Evolutionary conservation across 2,888 invertebrate species (phyloP), one percentile per base, ranked within the genome.

Genomic region (Parapristionchus giblindavisi): DNA sequence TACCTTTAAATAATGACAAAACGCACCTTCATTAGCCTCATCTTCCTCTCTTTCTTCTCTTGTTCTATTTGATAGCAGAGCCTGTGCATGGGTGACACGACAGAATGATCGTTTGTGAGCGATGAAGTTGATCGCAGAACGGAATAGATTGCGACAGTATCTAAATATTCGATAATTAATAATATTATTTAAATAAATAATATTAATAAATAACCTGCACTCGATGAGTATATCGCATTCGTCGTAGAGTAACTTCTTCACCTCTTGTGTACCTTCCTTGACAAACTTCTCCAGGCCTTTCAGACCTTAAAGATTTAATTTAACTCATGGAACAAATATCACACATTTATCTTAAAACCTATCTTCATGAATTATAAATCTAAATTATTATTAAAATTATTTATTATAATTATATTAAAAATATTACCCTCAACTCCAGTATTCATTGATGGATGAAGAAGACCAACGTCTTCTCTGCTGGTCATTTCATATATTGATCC

Each of bases 171-270:
- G 6, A 14, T 32, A 8, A 21, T 56, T 24, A 24, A 11, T 56
- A 56, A 8, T 6, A 66, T 48, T 24, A 6, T 48, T 66, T 36
- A 32, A 72, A 3, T 11, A 40, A n/a, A 1, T n/a, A n/a, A n/a
- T n/a, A n/a, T n/a, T n/a, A 27, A 5, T 24, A 38, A 38, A 24
- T 2, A 27, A 76, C 76, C 93, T 93, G 89, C 96, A 96, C 89
- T 96, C 96, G 89, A 94, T 93, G 84, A 96, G 91, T 76, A 95
- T 89, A 88, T 94, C 93, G 91, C 95, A 95, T 90, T 96, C 95
- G 86, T 93, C 92, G 43, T 92, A 90, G 48, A 96, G 90, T 72
- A 94, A 90, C 82, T 92, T 91, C 82, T 78, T 78, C 14, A 93
- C 92, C 91, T 93, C 94, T 83, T 92, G 91, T 81, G 93, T 93